Evolutionary conservation across 1,140 invertebrate species (phyloP).

Genomic region (Parapsyche elsis): DNA sequence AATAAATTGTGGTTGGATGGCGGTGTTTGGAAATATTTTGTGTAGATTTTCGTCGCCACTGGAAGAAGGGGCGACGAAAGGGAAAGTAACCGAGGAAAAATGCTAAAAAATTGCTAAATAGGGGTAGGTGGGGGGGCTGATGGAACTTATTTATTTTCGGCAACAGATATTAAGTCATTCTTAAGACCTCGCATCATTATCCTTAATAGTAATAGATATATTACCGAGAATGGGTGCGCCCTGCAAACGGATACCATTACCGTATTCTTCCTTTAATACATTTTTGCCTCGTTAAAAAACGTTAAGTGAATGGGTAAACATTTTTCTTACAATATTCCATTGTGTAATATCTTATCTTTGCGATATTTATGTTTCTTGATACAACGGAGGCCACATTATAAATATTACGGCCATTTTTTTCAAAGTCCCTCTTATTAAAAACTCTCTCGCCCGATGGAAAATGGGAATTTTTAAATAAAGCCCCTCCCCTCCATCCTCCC

Average conservation of each 20-base stretch:
- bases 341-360: constrained; percentile 56
- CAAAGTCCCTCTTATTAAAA: constrained; percentile 50
- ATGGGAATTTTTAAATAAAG: constrained; percentile 48
- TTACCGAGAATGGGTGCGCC: constrained; percentile 50
- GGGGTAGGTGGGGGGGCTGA: constrained; percentile 51
- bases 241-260: constrained; percentile 50
- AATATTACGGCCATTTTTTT: constrained; percentile 55
- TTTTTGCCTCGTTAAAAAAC: constrained; percentile 56
- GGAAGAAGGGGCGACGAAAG: constrained; percentile 50
- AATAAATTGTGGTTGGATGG: neutral
- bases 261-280: constrained; percentile 52
- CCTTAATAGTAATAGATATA: constrained; percentile 56
- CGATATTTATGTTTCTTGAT: constrained; percentile 54
- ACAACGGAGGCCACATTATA: constrained; percentile 49
- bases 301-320: constrained; percentile 54
- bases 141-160: constrained; percentile 56
- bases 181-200: constrained; percentile 56
- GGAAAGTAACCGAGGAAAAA: constrained; percentile 55
- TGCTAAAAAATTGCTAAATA: constrained; percentile 57
- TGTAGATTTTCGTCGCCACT: constrained; percentile 40
- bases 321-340: constrained; percentile 56
- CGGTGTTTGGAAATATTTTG: neutral
- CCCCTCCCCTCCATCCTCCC: neutral
- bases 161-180: constrained; percentile 57
- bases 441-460: constrained; percentile 43